phyloP scores from a whole-genome alignment of 2,888 invertebrate species.

The Phyllotreta striolata region DNA sequence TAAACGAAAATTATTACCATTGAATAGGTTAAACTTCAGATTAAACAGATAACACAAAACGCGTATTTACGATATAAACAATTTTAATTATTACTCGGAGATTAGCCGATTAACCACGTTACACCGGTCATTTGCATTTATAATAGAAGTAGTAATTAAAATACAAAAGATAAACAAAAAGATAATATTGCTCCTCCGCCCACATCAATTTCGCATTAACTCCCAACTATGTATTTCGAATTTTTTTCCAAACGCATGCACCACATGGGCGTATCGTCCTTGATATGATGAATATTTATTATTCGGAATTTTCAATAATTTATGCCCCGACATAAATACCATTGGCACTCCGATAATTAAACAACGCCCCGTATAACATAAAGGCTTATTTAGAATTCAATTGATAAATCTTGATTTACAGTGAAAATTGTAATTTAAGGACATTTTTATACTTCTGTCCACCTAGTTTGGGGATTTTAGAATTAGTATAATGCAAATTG shows the following conservation, averaged over 20 bases:
- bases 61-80: no score
- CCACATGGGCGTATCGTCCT: conserved; percentile 34
- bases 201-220: conserved; percentile 21
- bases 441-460: no score
- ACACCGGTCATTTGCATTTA: no score
- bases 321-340: conserved; percentile 32
- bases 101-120: no score
- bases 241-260: conserved; percentile 18
- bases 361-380: conserved; percentile 37
- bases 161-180: conserved; percentile 11
- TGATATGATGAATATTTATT: conserved; percentile 31
- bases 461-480: no score
- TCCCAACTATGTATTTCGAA: conserved; percentile 2
- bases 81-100: no score
- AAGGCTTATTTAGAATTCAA: conserved; percentile 5
- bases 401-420: not conserved
- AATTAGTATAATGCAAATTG: no score
- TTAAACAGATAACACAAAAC: no score
- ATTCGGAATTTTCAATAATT: conserved; percentile 36
- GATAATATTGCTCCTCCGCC: conserved; percentile 28
- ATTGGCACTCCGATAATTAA: conserved; percentile 30
- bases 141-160: no score
- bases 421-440: not conserved
- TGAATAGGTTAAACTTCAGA: no score
- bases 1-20: no score